Evolutionary conservation across 2,797 vertebrate genomes (phyloP).

Genomic region (Tarsius wallacei): DNA sequence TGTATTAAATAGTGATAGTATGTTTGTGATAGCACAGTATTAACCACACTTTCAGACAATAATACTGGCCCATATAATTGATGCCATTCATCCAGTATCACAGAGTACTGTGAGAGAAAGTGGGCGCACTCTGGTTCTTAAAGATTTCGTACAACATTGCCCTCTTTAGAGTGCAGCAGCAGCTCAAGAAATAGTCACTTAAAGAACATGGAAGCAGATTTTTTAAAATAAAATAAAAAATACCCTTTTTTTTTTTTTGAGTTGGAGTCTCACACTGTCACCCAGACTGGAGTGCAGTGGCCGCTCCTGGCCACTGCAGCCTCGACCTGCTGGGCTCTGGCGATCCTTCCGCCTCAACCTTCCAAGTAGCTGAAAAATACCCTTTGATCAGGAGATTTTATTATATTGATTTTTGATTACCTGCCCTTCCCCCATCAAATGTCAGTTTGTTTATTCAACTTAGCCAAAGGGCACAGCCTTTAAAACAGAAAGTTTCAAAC

Average conservation of each 20-base stretch:
- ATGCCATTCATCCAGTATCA: neutral
- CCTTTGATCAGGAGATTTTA: neutral
- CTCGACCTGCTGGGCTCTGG: no score
- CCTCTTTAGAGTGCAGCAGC: neutral
- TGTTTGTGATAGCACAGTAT: neutral
- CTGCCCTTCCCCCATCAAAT: neutral
- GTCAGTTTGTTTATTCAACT: slow-evolving; percentile 32
- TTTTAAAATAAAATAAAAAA: neutral
- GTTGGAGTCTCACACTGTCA: no score
- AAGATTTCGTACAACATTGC: neutral
- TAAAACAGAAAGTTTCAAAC: slow-evolving; percentile 54
- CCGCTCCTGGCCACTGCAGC: no score
- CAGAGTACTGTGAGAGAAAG: neutral
- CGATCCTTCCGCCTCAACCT: no score
- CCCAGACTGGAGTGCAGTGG: no score
- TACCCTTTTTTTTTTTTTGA: no score
- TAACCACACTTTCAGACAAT: neutral
- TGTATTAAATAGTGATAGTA: neutral
- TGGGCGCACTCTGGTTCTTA: neutral
- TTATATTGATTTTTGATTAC: neutral
- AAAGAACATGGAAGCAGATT: neutral
- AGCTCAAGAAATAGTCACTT: slow-evolving; percentile 13
- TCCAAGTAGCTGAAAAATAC: no score
- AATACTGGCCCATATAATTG: neutral
- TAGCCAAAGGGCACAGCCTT: slow-evolving; percentile 6